Conservation (phyloP, 2,113 vertebrate species). For the Centropristis striata region DNA sequence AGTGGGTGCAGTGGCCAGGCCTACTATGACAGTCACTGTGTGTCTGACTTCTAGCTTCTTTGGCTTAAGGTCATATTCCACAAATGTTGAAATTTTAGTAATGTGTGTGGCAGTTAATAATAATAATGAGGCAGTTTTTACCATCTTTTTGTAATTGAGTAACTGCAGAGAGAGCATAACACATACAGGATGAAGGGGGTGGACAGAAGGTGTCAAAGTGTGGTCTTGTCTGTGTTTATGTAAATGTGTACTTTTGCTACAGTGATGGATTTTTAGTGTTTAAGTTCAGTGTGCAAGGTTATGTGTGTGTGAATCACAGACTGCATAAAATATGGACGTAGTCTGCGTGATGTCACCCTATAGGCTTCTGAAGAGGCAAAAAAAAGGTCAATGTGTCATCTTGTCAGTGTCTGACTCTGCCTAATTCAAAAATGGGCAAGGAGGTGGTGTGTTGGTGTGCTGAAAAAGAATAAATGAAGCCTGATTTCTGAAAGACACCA, state of each 20-base stretch:
- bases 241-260: not conserved
- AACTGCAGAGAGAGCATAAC: not conserved
- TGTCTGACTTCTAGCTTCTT: slow-evolving; percentile 26
- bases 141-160: not conserved
- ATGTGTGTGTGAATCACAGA: not conserved
- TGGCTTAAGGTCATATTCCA: slow-evolving; percentile 46
- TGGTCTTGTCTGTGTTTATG: not conserved
- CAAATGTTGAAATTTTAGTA: not conserved
- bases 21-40: not conserved
- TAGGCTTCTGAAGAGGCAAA: too few relatives aligned
- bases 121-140: not conserved
- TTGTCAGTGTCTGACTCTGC: too few relatives aligned
- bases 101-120: not conserved
- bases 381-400: too few relatives aligned
- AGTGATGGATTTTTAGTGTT: not conserved
- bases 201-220: too few relatives aligned
- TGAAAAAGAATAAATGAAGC: too few relatives aligned
- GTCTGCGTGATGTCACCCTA: too few relatives aligned
- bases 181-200: too few relatives aligned
- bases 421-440: too few relatives aligned
- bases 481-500: too few relatives aligned
- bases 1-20: slow-evolving; percentile 2
- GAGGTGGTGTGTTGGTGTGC: too few relatives aligned
- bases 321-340: too few relatives aligned
- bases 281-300: not conserved